Evolutionary conservation across 2,797 vertebrate species (phyloP).

Genomic region (Vireo griseus): DNA sequence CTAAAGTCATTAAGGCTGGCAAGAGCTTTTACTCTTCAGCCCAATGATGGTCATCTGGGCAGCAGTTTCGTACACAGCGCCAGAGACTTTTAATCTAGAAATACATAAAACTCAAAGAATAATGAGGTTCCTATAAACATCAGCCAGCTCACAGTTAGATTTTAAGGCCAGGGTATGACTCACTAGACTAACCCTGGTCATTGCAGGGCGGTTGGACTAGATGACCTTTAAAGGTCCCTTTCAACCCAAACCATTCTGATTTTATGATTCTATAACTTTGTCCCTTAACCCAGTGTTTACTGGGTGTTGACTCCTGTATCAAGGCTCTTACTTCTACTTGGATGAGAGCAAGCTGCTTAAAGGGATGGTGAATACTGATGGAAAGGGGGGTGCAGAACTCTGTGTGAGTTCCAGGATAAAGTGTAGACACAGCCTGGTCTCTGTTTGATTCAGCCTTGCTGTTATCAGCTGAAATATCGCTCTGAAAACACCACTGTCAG

Average conservation of each 20-base stretch:
- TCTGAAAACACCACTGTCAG: not conserved
- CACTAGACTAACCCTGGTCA: not conserved
- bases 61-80: not conserved
- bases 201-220: not conserved
- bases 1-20: not conserved
- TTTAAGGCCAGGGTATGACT: not conserved
- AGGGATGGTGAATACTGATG: not conserved
- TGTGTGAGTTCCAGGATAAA: not conserved
- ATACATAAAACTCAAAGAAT: not conserved
- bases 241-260: not conserved
- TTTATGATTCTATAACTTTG: not conserved
- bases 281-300: not conserved
- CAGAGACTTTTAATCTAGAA: not conserved
- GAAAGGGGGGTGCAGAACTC: not conserved
- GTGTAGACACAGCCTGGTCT: not conserved
- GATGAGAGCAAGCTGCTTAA: not conserved
- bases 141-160: not conserved
- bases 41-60: not conserved
- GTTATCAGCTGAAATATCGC: not conserved
- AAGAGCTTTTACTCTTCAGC: not conserved
- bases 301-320: fast-evolving
- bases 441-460: not conserved
- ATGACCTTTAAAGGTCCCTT: not conserved
- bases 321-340: not conserved
- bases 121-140: not conserved